phyloP scores from a whole-genome alignment of 2,797 vertebrate genomes.

The Mus spretus region DNA sequence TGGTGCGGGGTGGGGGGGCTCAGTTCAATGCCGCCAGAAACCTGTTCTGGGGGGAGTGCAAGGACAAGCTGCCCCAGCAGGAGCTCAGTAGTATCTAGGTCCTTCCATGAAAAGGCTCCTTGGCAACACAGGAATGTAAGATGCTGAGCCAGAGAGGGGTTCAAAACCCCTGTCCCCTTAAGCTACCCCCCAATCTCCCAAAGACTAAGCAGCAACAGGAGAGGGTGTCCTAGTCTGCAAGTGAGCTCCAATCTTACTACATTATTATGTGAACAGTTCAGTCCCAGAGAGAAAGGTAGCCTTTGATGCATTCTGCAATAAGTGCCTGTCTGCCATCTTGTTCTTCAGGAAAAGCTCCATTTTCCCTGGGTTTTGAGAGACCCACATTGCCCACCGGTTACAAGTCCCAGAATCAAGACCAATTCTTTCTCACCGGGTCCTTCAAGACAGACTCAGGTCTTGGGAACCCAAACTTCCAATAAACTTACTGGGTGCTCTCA shows the following conservation, averaged over 20 bases:
- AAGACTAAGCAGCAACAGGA: neutral
- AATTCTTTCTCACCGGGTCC: neutral
- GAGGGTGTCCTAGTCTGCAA: neutral
- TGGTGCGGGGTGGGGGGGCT: neutral
- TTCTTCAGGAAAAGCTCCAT: constrained; percentile 32
- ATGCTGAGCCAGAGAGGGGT: neutral
- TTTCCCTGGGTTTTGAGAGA: neutral
- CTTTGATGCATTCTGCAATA: neutral
- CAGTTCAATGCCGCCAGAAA: neutral
- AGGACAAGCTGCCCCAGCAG: neutral
- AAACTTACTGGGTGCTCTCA: neutral
- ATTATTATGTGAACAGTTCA: neutral
- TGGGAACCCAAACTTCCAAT: neutral
- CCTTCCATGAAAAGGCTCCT: neutral
- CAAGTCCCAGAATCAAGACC: neutral
- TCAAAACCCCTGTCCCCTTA: neutral
- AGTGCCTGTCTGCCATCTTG: neutral
- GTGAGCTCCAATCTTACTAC: neutral
- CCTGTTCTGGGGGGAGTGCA: neutral
- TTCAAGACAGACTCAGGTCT: neutral
- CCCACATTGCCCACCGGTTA: neutral
- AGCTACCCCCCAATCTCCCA: neutral
- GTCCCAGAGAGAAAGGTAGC: neutral
- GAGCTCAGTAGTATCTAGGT: neutral
- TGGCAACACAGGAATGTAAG: neutral